Evolutionary conservation across 2,797 vertebrate genomes (phyloP).

Genomic region (Pseudochromis fuscus): DNA sequence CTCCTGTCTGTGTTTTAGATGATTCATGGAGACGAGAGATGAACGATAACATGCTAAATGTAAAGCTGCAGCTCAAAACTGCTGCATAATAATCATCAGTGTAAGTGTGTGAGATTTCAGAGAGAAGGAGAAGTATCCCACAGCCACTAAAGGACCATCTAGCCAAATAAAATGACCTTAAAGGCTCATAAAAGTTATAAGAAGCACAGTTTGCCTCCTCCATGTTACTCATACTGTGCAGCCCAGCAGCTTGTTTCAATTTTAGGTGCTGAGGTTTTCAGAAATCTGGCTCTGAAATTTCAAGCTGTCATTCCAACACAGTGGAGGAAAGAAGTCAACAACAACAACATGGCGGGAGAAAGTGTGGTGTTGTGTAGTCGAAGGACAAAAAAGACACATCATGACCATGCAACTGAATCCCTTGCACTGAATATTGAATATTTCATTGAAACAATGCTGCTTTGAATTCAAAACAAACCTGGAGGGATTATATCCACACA

Average conservation of each 20-base stretch:
- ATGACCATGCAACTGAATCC: not conserved
- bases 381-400: no score
- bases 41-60: not conserved
- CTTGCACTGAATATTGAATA: not conserved
- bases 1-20: constrained; percentile 12
- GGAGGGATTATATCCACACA: not conserved
- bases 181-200: not conserved
- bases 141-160: not conserved
- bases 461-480: not conserved
- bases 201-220: not conserved
- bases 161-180: not conserved
- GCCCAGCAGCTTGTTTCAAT: not conserved
- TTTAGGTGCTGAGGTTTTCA: not conserved
- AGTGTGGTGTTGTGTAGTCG: no score
- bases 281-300: not conserved
- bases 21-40: constrained; percentile 7
- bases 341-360: no score
- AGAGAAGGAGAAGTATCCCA: not conserved
- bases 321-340: not conserved
- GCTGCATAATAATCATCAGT: not conserved
- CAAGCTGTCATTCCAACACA: not conserved
- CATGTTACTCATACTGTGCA: not conserved
- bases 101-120: not conserved
- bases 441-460: not conserved
- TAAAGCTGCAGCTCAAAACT: constrained; percentile 1